These are phyloP conservation scores for Poeciliopsis turneri DNA, from an alignment of 2,797 vertebrate genomes.

Conservation along the genomic window DNA sequence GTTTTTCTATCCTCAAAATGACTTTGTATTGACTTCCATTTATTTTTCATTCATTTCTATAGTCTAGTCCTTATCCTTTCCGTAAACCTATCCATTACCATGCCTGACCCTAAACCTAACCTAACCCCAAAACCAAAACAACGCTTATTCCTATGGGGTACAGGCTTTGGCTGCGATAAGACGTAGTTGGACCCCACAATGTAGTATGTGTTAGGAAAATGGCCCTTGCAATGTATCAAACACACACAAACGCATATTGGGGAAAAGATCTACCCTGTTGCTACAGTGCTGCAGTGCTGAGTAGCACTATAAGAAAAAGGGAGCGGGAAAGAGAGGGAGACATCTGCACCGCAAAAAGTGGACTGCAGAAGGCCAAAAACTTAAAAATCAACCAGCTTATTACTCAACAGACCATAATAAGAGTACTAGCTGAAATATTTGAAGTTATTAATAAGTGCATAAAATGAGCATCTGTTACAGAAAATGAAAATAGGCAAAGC, in stretches of 20 bases:
- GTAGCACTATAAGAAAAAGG: slow-evolving; percentile 60
- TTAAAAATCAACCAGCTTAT: slow-evolving; percentile 26
- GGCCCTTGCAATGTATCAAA: too few relatives aligned
- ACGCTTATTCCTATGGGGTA: too few relatives aligned
- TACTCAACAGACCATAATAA: slow-evolving; percentile 1
- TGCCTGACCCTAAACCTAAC: too few relatives aligned
- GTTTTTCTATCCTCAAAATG: too few relatives aligned
- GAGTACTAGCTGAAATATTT: slow-evolving; percentile 54
- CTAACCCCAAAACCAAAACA: too few relatives aligned
- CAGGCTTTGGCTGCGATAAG: too few relatives aligned
- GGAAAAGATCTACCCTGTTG: slow-evolving; percentile 62
- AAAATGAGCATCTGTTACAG: slow-evolving; percentile 41
- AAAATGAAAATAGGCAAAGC: slow-evolving; percentile 29
- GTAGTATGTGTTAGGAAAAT: too few relatives aligned
- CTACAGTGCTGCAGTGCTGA: slow-evolving; percentile 75
- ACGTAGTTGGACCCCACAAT: too few relatives aligned
- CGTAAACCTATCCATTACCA: too few relatives aligned
- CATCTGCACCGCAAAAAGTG: slow-evolving; percentile 58
- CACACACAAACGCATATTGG: slow-evolving; percentile 18
- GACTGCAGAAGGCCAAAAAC: slow-evolving; percentile 63
- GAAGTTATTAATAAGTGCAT: slow-evolving; percentile 56
- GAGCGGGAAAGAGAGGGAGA: slow-evolving; percentile 16
- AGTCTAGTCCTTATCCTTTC: too few relatives aligned
- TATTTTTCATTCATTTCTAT: too few relatives aligned
- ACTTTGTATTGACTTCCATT: too few relatives aligned